Conservation (phyloP, 2,888 invertebrate genomes). For the Tachina grossa region DNA sequence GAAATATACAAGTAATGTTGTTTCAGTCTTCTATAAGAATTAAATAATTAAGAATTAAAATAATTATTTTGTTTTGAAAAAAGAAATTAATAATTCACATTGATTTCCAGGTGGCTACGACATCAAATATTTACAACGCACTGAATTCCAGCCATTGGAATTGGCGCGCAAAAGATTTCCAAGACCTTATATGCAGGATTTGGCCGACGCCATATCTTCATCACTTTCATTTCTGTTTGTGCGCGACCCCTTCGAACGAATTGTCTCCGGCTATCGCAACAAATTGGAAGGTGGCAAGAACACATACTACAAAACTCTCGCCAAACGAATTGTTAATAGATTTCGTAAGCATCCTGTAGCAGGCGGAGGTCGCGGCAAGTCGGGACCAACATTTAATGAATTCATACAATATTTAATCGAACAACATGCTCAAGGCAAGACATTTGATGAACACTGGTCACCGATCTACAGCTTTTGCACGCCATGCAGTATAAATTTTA, state of each 20-base stretch:
- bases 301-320: constrained; percentile 88
- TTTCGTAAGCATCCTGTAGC: constrained; percentile 70
- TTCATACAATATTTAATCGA: constrained; percentile 88
- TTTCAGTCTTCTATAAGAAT: background rate
- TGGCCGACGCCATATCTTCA: constrained; percentile 86
- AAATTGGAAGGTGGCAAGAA: constrained; percentile 89
- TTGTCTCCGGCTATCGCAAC: constrained; percentile 89
- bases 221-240: constrained; percentile 88
- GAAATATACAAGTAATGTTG: background rate
- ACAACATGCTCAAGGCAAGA: constrained; percentile 84
- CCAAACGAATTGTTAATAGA: constrained; percentile 86
- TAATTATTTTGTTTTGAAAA: too few relatives aligned
- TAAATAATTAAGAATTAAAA: too few relatives aligned
- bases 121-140: constrained; percentile 85
- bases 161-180: constrained; percentile 88
- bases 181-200: constrained; percentile 86
- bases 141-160: constrained; percentile 86
- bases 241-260: constrained; percentile 88
- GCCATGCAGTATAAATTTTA: constrained; percentile 87
- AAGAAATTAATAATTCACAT: background rate
- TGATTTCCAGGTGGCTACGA: constrained; percentile 84
- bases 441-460: constrained; percentile 87
- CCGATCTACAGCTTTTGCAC: constrained; percentile 87
- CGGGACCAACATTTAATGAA: constrained; percentile 87
- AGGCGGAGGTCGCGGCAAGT: constrained; percentile 71